Conservation (phyloP, 2,888 invertebrate genomes). For the Drosophila formosana region DNA sequence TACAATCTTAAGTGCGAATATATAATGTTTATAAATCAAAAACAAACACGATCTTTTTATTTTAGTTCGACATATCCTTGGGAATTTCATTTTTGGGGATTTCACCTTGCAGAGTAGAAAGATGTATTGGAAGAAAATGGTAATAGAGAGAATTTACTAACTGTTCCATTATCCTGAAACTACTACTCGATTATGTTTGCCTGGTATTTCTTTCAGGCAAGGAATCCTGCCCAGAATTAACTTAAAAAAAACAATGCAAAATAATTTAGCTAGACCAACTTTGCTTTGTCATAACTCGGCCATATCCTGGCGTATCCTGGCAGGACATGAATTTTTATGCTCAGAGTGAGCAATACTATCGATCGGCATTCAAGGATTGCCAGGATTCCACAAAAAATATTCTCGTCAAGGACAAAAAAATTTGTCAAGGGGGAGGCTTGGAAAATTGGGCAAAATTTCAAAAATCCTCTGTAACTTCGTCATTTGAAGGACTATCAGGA, state of each 20-base stretch:
- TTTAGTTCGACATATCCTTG: neutral
- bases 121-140: too few species aligned
- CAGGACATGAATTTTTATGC: neutral
- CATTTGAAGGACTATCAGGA: neutral
- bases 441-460: neutral
- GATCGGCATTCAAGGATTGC: neutral
- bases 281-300: neutral
- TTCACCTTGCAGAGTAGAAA: too few species aligned
- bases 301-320: neutral
- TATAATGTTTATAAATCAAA: conserved; percentile 45
- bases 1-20: conserved; percentile 45
- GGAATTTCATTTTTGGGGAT: too few species aligned
- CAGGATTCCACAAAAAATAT: neutral
- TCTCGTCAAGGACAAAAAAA: neutral
- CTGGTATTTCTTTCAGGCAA: too few species aligned
- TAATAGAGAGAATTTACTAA: too few species aligned
- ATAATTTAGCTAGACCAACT: neutral
- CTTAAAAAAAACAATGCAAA: neutral
- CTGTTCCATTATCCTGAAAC: too few species aligned
- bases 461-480: neutral
- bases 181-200: too few species aligned
- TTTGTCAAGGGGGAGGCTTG: neutral
- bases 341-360: neutral
- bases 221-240: too few species aligned
- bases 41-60: neutral